Base-by-base conservation (phyloP, 23 tunicate species). In the Aplidium turbinatum region DNA sequence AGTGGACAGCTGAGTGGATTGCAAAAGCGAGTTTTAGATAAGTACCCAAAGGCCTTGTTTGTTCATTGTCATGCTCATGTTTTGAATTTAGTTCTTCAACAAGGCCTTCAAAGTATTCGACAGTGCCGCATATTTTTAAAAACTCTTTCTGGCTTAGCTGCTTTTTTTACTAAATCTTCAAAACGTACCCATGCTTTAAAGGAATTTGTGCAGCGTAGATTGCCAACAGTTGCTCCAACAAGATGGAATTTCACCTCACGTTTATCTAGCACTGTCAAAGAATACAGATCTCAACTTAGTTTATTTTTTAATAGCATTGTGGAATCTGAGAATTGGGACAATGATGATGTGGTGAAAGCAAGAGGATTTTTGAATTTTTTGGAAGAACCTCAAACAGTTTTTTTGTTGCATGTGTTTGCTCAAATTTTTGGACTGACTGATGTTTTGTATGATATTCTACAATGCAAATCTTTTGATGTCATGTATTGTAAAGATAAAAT, bases 231-330 rank as follows among this genome's bases (percentile, higher is more conserved):
- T 7, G 16, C 60, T 53, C 60, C 60, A 19, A 53, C 60, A 53
- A 11, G 60, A 7, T 53, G 60, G 60, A 53, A 53, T 53, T 53
- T 53, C 23, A 53, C 60, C 23, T 53, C 60, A 4, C 60, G 60
- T 53, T 53, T 53, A 27, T 11, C 60, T 4, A 53, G n/a, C n/a
- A n/a, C n/a, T n/a, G n/a, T n/a, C n/a, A 53, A 53, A 53, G 60
- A 53, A 53, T 19, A 53, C 4, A 11, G 60, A 53, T 7, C 16
- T 7, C 60, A 53, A 53, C 60, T 53, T 19, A 5, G 5, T 53
- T 5, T 19, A 4, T 53, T 53, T 53, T 53, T 53, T 19, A 19
- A 53, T 19, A 53, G 60, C 23, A 53, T 53, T 53, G 4, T 53
- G 21, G 20, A 53, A 53, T 19, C 16, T 53, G 60, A 27, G 26